Evolutionary conservation across 2,888 invertebrate genomes (phyloP), one percentile per base, ranked within the genome.

Genomic region (Chromoteleia sp.): DNA sequence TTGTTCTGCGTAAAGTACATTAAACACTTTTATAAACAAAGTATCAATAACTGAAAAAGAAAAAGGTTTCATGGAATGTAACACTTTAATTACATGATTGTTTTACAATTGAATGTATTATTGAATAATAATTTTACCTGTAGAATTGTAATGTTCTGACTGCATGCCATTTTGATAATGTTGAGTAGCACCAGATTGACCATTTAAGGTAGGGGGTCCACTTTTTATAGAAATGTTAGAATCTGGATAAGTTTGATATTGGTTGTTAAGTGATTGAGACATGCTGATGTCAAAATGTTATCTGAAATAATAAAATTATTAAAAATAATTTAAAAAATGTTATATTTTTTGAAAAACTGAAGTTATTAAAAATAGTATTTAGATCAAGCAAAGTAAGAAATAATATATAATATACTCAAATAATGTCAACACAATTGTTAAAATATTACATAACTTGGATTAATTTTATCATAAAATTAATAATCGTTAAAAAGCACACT

Each of bases 221-320:
- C 84, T 83, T 82, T 90, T 88, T 43, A 87, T 76, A 8, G 84
- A 48, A 79, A 76, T 84, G 80, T 84, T 84, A 15, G 87, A 74
- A 70, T 88, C 87, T 41, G 81, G 48, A 48, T 87, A 87, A 33
- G 84, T 67, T 83, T 86, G 87, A 73, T 87, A 89, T 59, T 86
- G 88, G 81, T 90, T 87, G 73, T 88, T 87, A 52, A 85, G 85
- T 70, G 89, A 83, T 63, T 89, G 89, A 84, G 90, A 89, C 90
- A 90, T 90, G 74, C 73, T 78, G 81, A 61, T 84, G 59, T 58
- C 68, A 84, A 80, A 61, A 50, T 61, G 75, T 84, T 82, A 83
- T 89, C 89, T 83, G 70, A 84, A 85, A 76, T 25, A 33, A 36
- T 21, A 48, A 21, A 21, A 8, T 4, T 25, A 25, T 25, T 25